A percentile compares a stretch with the other conserved stretches of the same genome.
These are phyloP conservation scores for Catocala nupta DNA, from an alignment of 2,888 invertebrate species.

Conservation along the genomic window DNA sequence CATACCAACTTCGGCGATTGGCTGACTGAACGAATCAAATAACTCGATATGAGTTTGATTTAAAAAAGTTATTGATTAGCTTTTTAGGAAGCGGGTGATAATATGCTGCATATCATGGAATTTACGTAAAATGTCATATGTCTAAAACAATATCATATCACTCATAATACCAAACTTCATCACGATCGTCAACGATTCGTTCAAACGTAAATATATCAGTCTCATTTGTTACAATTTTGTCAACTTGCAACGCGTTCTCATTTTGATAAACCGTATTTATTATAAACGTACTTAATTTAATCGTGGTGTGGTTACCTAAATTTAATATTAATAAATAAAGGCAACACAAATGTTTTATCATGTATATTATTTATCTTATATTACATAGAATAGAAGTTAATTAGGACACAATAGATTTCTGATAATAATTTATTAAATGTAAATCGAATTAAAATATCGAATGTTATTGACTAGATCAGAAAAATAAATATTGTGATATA, in stretches of 20 bases:
- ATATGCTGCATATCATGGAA: constrained; percentile 27
- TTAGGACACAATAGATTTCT: constrained; percentile 40
- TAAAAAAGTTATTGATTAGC: no score
- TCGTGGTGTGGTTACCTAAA: constrained; percentile 49
- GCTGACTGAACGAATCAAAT: no score
- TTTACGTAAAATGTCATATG: constrained; percentile 33
- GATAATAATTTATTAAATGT: constrained; percentile 34
- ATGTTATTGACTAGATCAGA: constrained; percentile 68
- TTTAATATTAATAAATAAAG: constrained; percentile 57
- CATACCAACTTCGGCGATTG: no score
- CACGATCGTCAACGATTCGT: constrained; percentile 51
- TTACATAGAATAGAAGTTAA: constrained; percentile 35
- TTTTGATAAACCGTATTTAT: constrained; percentile 34
- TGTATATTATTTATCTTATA: constrained; percentile 21
- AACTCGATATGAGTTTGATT: no score
- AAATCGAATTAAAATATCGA: constrained; percentile 47
- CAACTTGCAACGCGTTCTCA: constrained; percentile 51
- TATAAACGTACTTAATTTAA: constrained; percentile 28
- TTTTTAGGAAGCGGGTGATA: not conserved
- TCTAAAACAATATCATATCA: constrained; percentile 42
- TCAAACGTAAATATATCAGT: constrained; percentile 77
- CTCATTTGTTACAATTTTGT: constrained; percentile 70
- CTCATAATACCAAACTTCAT: constrained; percentile 56
- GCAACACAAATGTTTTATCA: constrained; percentile 44
- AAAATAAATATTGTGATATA: constrained; percentile 58